Evolutionary conservation across 2,113 vertebrate species (phyloP).

Genomic region (Eonycteris spelaea): DNA sequence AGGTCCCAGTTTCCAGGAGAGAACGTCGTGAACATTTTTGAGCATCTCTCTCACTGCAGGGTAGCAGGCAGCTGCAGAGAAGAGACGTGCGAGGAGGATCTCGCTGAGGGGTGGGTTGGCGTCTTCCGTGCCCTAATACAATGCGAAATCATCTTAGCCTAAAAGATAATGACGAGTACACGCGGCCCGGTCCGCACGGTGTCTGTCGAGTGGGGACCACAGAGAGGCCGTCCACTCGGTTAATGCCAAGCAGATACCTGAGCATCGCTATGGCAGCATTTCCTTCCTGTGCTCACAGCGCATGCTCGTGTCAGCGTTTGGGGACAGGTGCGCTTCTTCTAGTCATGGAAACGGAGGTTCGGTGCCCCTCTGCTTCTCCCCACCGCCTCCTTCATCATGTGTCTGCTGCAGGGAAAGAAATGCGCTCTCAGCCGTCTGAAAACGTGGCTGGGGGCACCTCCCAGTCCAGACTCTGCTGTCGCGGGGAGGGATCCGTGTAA

Average conservation of each 20-base stretch:
- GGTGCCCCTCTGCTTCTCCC: accelerated
- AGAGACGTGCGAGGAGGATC: background rate
- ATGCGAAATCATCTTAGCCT: background rate
- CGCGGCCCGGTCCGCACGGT: no score
- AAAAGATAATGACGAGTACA: background rate
- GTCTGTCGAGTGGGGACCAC: background rate
- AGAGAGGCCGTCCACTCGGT: background rate
- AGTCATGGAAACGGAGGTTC: background rate
- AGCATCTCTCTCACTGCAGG: background rate
- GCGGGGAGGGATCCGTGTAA: background rate
- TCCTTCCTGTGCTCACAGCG: background rate
- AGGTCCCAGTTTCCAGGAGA: background rate
- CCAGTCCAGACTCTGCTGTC: background rate
- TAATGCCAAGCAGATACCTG: accelerated
- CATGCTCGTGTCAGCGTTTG: background rate
- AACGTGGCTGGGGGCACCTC: background rate
- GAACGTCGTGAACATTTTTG: background rate
- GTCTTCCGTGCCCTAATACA: background rate
- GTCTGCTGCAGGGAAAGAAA: background rate
- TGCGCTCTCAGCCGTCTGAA: background rate
- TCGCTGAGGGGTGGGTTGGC: background rate
- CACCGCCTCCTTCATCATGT: no score
- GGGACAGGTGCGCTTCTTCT: background rate
- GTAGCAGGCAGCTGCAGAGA: background rate
- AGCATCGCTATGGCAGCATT: background rate